Base-by-base conservation (phyloP, 2,888 invertebrate genomes). In the Peribatodes rhomboidaria region DNA sequence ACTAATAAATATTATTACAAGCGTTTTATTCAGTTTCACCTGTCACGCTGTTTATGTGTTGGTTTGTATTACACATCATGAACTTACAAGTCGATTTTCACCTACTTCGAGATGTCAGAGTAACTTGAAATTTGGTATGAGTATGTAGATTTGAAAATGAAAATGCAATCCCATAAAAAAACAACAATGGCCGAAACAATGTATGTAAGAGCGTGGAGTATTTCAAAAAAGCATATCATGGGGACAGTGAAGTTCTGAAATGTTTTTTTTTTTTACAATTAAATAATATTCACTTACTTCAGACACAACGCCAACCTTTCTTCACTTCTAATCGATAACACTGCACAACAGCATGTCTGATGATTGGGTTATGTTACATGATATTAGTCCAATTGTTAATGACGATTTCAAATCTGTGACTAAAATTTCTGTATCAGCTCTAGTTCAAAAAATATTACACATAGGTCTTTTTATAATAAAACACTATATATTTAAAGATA, bases 281-380 rank as follows among this genome's bases (percentile, higher is more conserved):
- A 56, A 56, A 56, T 56, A 42, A 35, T 56, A 42, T 56, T 56
- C 42, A 56, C 56, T 56, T 56, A 56, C 56, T 56, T 56, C 31
- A 56, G 56, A 56, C 44, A 56, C 42, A 56, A 42, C 42, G 56
- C 56, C 41, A 56, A 42, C 56, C 56, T 56, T 56, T 56, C 56
- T 56, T 56, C 56, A 56, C 56, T 56, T 56, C 42, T 42, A 56
- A 56, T 46, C 35, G 56, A 56, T 56, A n/a, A n/a, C n/a, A n/a
- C n/a, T n/a, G n/a, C n/a, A n/a, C n/a, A n/a, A n/a, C n/a, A n/a
- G n/a, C n/a, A n/a, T n/a, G n/a, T n/a, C n/a, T n/a, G n/a, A n/a
- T n/a, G n/a, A n/a, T n/a, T n/a, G n/a, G n/a, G n/a, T n/a, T n/a
- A n/a, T n/a, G n/a, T n/a, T n/a, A n/a, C n/a, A n/a, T n/a, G n/a